Percentiles rank a stretch among this genome's conserved stretches.
These are phyloP conservation scores for Characodon lateralis DNA, from an alignment of 2,797 vertebrate species.

Conservation along the genomic window DNA sequence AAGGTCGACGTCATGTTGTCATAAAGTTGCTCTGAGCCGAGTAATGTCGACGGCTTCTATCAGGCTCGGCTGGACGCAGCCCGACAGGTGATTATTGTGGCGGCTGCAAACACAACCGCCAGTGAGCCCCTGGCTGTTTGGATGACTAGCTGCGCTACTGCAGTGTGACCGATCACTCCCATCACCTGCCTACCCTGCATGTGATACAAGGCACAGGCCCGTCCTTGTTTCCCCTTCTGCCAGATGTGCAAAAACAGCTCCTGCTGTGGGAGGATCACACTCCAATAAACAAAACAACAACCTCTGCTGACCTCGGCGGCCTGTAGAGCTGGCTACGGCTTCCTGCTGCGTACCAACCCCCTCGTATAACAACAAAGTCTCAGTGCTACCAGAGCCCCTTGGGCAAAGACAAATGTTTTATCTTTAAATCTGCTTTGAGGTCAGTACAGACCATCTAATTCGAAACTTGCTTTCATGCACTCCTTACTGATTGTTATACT, in stretches of 20 bases:
- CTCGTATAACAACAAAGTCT: conserved; percentile 10
- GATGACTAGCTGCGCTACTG: conserved; percentile 68
- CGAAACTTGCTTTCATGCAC: conserved; percentile 4
- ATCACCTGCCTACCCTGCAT: conserved; percentile 80
- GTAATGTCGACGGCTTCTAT: conserved; percentile 6
- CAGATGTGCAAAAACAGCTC: conserved; percentile 69
- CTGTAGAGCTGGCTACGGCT: conserved; percentile 13
- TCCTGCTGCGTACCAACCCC: conserved; percentile 10
- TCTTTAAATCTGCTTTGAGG: conserved; percentile 18
- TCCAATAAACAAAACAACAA: conserved; percentile 54
- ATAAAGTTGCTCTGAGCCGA: background rate
- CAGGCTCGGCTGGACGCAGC: conserved; percentile 26
- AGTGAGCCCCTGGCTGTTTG: conserved; percentile 61
- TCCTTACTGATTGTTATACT: conserved; percentile 14
- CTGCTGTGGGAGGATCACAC: conserved; percentile 45
- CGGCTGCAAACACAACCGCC: conserved; percentile 17
- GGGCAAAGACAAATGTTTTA: conserved; percentile 4
- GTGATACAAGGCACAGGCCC: conserved; percentile 79
- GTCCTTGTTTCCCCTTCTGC: conserved; percentile 74
- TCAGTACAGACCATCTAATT: conserved; percentile 1
- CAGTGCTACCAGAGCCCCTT: conserved; percentile 15
- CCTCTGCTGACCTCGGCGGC: conserved; percentile 29
- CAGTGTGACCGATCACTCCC: conserved; percentile 73
- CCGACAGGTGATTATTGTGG: conserved; percentile 56
- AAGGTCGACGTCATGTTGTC: conserved; percentile 6